phyloP scores from a whole-genome alignment of 2,888 invertebrate species.

The Chouioia cunea region DNA sequence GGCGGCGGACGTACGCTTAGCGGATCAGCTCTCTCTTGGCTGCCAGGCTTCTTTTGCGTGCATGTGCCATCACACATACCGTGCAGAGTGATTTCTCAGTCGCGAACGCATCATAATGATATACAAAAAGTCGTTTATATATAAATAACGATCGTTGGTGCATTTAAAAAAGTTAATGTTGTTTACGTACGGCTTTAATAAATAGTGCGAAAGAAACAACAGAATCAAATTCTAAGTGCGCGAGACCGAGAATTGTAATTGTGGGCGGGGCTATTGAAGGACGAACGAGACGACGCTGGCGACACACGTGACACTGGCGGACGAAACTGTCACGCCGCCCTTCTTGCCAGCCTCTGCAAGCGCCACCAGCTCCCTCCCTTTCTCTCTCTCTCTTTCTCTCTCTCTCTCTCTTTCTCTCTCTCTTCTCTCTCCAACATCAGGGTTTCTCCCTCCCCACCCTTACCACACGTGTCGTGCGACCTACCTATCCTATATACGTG shows the following conservation, averaged over 20 bases:
- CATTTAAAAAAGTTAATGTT: no score
- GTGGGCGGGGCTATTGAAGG: constrained; percentile 42
- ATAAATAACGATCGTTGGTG: no score
- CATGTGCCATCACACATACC: neutral
- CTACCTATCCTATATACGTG: no score
- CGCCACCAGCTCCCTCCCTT: constrained; percentile 39
- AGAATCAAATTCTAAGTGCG: no score
- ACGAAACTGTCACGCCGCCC: constrained; percentile 68
- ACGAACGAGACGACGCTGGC: constrained; percentile 49
- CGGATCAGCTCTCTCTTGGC: constrained; percentile 61
- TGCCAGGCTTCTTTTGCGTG: constrained; percentile 12
- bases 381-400: constrained; percentile 18
- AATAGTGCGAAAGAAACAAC: no score
- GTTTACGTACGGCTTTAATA: no score
- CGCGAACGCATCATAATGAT: no score
- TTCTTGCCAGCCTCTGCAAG: constrained; percentile 51
- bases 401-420: constrained; percentile 39
- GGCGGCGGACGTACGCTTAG: constrained; percentile 57
- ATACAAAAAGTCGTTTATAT: no score
- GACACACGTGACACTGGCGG: constrained; percentile 64
- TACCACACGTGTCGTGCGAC: neutral
- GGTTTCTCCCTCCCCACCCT: constrained; percentile 7
- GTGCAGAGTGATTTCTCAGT: no score
- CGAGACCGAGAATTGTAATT: constrained; percentile 15
- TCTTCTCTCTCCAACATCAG: constrained; percentile 8